Evolutionary conservation across 2,888 invertebrate genomes (phyloP), one percentile per base, ranked within the genome.

Genomic region (Emmelina monodactyla): DNA sequence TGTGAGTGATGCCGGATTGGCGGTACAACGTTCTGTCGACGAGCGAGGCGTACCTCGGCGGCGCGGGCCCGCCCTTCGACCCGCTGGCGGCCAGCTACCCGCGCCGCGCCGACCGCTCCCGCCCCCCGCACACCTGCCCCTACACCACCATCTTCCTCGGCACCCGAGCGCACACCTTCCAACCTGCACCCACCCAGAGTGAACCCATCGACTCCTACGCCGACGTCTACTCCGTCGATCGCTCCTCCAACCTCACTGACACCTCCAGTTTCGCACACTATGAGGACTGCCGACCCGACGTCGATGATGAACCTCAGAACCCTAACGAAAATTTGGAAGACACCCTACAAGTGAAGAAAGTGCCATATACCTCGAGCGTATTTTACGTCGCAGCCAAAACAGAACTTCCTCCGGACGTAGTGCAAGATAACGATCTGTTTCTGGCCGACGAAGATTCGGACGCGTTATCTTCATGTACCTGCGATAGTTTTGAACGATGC

Each of bases 11-110:
- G 81, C 80, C 81, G 49, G 80, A 80, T 59, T 81, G 81, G 81
- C 73, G 81, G 49, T 78, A 80, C 70, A 81, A 81, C 64, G 78
- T 81, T 53, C 62, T 81, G 52, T 80, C 80, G 48, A 78, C 81
- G 52, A 79, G 73, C 60, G 81, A 80, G 63, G 79, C 79, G 51
- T 78, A 69, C 51, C 64, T 75, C 13, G 62, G 59, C 40, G 68
- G 65, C 40, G 62, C 57, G 30, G 56, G 52, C 32, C 55, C 64
- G 13, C 55, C 57, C 40, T 56, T 60, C 32, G 75, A 71, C 47
- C 78, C 73, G 19, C 65, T 69, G 37, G 69, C 64, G n/a, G 70
- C 76, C 49, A 73, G 76, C 53, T 81, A 80, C 54, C 83, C 81
- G 44, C 81, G 82, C 45, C 72, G 79, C 44, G 71, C 82, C 45